Evolutionary conservation across 2,797 vertebrate species (phyloP).

Genomic region (Silurus aristotelis): DNA sequence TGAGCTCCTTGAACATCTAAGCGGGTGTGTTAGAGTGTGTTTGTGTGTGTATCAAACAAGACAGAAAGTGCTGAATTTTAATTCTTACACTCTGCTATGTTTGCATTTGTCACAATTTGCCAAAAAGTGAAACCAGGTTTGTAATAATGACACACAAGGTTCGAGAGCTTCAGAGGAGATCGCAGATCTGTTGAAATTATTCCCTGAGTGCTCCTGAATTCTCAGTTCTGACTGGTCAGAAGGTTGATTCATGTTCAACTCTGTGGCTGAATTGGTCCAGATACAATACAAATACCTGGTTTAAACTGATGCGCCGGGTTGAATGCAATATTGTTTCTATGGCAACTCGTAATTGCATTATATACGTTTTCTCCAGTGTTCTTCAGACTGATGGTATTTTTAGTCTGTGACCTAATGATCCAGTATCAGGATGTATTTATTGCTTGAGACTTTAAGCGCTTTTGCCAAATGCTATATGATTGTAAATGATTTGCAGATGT

Average conservation of each 20-base stretch:
- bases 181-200: background rate
- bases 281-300: background rate
- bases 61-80: background rate
- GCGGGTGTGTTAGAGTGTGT: background rate
- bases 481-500: background rate
- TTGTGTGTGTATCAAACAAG: background rate
- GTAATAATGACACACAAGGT: background rate
- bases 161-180: background rate
- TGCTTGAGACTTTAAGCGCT: too few relatives aligned
- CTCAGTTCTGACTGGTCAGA: background rate
- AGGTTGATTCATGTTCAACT: background rate
- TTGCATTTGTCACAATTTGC: background rate
- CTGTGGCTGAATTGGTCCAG: background rate
- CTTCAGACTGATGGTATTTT: too few relatives aligned
- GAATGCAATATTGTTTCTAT: background rate
- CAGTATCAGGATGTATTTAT: too few relatives aligned
- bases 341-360: background rate
- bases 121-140: background rate
- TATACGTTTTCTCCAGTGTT: too few relatives aligned
- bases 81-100: background rate
- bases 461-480: background rate
- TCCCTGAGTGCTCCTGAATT: background rate
- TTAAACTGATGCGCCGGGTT: background rate
- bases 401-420: background rate
- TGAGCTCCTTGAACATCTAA: slow-evolving; percentile 35